phyloP scores from a whole-genome alignment of 2,113 vertebrate genomes.

The Progne subis region DNA sequence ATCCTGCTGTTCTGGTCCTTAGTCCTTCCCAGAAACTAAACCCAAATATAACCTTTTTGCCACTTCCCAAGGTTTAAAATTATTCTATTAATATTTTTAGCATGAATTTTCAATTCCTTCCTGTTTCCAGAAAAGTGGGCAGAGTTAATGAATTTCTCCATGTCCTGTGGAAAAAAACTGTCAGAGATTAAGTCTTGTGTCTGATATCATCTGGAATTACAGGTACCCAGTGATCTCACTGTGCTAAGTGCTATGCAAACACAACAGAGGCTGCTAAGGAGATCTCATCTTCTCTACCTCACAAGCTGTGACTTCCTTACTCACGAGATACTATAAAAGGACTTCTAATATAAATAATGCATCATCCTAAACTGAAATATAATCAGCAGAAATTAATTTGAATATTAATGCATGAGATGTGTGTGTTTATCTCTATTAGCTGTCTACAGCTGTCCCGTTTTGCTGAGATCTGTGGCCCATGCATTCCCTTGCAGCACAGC shows the following conservation, averaged over 20 bases:
- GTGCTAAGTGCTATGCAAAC: not conserved
- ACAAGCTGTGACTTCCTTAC: not conserved
- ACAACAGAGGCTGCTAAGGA: not conserved
- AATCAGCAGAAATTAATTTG: constrained; percentile 19
- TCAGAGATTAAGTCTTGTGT: not conserved
- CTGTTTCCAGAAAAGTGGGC: constrained; percentile 1
- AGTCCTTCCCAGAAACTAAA: not conserved
- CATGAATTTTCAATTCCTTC: constrained; percentile 6
- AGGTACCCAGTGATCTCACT: not conserved
- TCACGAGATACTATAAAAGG: not conserved
- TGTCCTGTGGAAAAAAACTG: constrained; percentile 33
- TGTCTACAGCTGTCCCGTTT: not conserved
- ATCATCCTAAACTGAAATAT: not conserved
- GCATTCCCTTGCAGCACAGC: not conserved
- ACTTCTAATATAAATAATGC: constrained; percentile 16
- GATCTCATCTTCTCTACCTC: not conserved
- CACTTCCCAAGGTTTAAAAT: not conserved
- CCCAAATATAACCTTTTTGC: not conserved
- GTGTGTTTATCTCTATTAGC: not conserved
- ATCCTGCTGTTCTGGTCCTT: not conserved
- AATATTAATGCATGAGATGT: not conserved
- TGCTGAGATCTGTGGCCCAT: not conserved
- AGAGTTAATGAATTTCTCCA: constrained; percentile 2
- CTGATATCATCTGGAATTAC: not conserved
- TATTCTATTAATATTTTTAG: not conserved